phyloP scores from a whole-genome alignment of 1,140 invertebrate genomes.

The Bombyx mandarina region DNA sequence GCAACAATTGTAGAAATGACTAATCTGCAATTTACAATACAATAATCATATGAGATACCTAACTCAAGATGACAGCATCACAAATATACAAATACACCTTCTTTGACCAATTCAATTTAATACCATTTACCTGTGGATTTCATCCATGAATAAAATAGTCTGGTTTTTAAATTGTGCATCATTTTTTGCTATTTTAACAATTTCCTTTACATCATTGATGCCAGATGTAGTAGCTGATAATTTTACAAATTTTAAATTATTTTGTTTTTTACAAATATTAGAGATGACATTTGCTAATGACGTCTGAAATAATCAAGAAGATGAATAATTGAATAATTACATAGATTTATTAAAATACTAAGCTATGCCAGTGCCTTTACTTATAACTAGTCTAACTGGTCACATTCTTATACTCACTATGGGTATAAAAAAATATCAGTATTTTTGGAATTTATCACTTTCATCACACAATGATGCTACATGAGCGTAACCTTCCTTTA shows the following conservation, averaged over 20 bases:
- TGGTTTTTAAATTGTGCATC: conserved; percentile 79
- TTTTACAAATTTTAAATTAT: conserved; percentile 78
- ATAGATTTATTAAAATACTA: background rate
- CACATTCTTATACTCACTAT: too few relatives aligned
- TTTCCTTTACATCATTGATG: conserved; percentile 84
- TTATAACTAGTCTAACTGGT: too few relatives aligned
- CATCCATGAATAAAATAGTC: conserved; percentile 90
- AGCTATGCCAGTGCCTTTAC: too few relatives aligned
- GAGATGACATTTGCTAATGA: conserved; percentile 85
- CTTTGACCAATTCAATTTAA: background rate
- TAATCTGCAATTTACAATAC: too few relatives aligned
- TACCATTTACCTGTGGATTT: conserved; percentile 78
- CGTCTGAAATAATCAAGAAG: conserved; percentile 71
- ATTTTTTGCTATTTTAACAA: conserved; percentile 81
- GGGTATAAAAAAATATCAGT: too few relatives aligned
- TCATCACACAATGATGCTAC: too few relatives aligned
- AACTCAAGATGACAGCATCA: too few relatives aligned
- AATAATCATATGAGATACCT: too few relatives aligned
- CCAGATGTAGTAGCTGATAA: conserved; percentile 83
- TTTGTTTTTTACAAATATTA: conserved; percentile 75
- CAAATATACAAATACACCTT: too few relatives aligned
- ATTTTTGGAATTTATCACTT: too few relatives aligned
- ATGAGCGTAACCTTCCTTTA: too few relatives aligned
- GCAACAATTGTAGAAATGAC: too few relatives aligned
- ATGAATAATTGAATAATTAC: background rate